phyloP scores from a whole-genome alignment of 2,888 invertebrate genomes.

The Drosophila mayaguana region DNA sequence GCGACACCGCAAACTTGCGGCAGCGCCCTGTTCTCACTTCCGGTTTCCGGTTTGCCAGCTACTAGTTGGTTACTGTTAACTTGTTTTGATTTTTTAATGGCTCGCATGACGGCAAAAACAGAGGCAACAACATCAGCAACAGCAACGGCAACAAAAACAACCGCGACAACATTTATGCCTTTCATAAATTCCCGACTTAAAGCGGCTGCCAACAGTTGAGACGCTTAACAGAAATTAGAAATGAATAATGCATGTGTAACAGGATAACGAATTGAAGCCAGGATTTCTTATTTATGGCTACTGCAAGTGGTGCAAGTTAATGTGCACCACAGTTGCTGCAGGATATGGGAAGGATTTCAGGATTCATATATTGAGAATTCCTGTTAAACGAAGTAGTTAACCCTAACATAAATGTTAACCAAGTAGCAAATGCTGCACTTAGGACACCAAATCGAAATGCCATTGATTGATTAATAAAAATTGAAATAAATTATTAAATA shows the following conservation, averaged over 20 bases:
- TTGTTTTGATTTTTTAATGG: conserved; percentile 82
- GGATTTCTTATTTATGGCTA: neutral
- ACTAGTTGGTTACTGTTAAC: conserved; percentile 73
- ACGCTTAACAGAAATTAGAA: conserved; percentile 12
- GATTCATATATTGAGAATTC: too few relatives aligned
- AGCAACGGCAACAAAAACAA: conserved; percentile 26
- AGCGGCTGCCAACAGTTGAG: conserved; percentile 23
- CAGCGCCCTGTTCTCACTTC: conserved; percentile 74
- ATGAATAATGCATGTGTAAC: conserved; percentile 3
- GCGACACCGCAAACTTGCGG: conserved; percentile 75
- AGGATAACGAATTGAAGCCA: neutral
- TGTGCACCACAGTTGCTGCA: neutral
- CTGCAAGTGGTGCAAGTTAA: neutral
- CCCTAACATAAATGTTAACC: too few relatives aligned
- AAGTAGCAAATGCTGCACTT: too few relatives aligned
- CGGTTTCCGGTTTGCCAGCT: conserved; percentile 74
- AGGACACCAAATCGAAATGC: too few relatives aligned
- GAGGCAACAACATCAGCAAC: conserved; percentile 20
- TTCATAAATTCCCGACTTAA: conserved; percentile 52
- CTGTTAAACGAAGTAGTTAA: neutral
- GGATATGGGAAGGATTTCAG: too few relatives aligned
- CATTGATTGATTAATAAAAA: too few relatives aligned
- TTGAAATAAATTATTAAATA: too few relatives aligned
- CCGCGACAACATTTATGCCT: conserved; percentile 55
- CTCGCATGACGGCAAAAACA: conserved; percentile 62